Evolutionary conservation across 2,888 invertebrate species (phyloP).

Genomic region (Epirrita christyi): DNA sequence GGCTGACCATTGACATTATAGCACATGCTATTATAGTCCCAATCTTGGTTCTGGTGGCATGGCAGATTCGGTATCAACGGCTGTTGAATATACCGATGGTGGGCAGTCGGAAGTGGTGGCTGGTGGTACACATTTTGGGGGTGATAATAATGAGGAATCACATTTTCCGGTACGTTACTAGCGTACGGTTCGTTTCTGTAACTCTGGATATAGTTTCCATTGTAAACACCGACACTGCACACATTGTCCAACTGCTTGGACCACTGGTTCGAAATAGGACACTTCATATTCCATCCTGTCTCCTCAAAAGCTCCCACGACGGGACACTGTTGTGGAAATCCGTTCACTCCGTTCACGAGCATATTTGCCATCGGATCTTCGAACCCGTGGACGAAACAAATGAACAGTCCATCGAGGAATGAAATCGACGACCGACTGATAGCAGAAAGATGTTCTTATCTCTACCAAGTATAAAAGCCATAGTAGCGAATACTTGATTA

Average conservation of each 20-base stretch:
- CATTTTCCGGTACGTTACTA: conserved; percentile 47
- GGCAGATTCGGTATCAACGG: conserved; percentile 68
- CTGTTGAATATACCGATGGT: conserved; percentile 45
- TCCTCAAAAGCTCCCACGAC: conserved; percentile 60
- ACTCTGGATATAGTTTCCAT: conserved; percentile 56
- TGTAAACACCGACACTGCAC: conserved; percentile 55
- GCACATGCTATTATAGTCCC: conserved; percentile 87
- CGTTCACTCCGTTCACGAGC: conserved; percentile 61
- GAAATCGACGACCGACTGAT: conserved; percentile 79
- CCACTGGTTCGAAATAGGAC: conserved; percentile 66
- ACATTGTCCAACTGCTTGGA: conserved; percentile 51
- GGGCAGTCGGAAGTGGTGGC: conserved; percentile 35
- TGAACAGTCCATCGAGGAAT: conserved; percentile 75
- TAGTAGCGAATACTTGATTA: conserved; percentile 77
- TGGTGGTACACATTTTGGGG: conserved; percentile 46
- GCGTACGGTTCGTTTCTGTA: conserved; percentile 51
- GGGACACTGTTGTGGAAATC: conserved; percentile 57
- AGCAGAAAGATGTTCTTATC: conserved; percentile 78
- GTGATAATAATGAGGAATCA: conserved; percentile 48
- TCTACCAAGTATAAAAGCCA: conserved; percentile 60
- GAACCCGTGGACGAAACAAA: conserved; percentile 44
- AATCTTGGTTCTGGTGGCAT: conserved; percentile 77
- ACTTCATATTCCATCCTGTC: conserved; percentile 64
- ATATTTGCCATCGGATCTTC: conserved; percentile 54
- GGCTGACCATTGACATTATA: conserved; percentile 87